Evolutionary conservation across 2,797 vertebrate species (phyloP), one percentile per base, ranked within the genome.

Genomic region (Gymnoscopelus braueri): DNA sequence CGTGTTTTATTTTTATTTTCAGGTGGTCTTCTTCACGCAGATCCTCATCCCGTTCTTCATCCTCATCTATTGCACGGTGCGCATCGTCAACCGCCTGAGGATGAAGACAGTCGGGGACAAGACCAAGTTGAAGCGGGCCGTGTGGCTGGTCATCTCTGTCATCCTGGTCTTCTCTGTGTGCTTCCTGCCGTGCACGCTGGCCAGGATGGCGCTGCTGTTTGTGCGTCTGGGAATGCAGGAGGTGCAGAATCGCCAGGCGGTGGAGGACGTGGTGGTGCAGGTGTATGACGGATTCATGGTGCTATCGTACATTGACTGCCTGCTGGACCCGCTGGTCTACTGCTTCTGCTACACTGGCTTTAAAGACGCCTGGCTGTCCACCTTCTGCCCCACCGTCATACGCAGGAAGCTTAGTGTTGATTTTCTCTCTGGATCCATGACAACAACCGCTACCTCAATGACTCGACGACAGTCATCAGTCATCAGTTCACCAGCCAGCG

Each of bases 271-370:
- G 0, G 85, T 83, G 0, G 68, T 79, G 0, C 67, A 69, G 70
- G 80, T 77, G n/a, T 94, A 90, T 0, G 94, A 94, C 4, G 92
- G 92, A 58, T 79, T 94, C 59, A 82, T 93, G 88, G 87, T 90
- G 26, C 84, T 93, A 10, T 95, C 94, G 66, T 93, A 90, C 80
- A 63, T 94, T 55, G 93, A 94, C 81, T 93, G 92, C 14, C 78
- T 95, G 1, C 69, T 95, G 67, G 93, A 94, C 48, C 94, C 94
- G 0, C 81, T 94, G 39, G 39, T 72, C 13, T 63, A 56, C 26
- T 64, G 60, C 55, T 68, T 74, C 59, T 67, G 72, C 23, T 55
- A 11, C n/a, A 64, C 60, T 12, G 65, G 61, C 60, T 52, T 35
- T 66, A 9, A 12, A 86, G 87, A 87, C 0, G 78, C 83, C 5